Conservation (phyloP, 2,113 vertebrate species). For the Struthio camelus region DNA sequence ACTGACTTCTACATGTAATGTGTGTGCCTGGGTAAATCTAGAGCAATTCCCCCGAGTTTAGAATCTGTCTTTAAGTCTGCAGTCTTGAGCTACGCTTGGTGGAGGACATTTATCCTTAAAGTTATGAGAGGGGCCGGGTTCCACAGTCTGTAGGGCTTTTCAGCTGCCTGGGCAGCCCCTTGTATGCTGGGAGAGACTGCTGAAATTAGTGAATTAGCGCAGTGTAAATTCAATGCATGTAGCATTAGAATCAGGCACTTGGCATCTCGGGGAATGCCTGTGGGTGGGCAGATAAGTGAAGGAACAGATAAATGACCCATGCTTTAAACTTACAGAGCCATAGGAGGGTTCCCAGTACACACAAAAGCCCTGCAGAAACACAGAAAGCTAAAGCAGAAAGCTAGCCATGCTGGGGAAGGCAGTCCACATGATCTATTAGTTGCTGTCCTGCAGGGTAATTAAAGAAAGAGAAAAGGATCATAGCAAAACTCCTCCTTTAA, state of each 20-base stretch:
- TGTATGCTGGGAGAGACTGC: not conserved
- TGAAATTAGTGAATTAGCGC: not conserved
- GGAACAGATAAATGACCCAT: not conserved
- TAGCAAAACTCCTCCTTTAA: not conserved
- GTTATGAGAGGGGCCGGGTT: not conserved
- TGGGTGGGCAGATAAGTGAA: not conserved
- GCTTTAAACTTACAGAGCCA: not conserved
- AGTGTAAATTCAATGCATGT: not conserved
- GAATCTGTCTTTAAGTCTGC: not conserved
- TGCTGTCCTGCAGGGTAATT: slow-evolving; percentile 3
- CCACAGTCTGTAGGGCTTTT: not conserved
- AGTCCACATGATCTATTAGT: not conserved
- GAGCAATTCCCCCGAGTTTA: not conserved
- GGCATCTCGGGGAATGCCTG: not conserved
- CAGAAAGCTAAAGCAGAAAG: not conserved
- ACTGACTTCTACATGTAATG: not conserved
- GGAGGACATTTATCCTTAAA: not conserved
- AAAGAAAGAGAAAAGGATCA: not conserved
- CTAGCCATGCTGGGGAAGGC: not conserved
- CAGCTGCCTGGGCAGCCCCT: not conserved
- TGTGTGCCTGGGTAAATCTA: not conserved
- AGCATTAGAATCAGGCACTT: not conserved
- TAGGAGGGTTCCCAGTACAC: not conserved
- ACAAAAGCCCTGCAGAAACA: not conserved
- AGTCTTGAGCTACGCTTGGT: not conserved